Evolutionary conservation across 2,113 vertebrate species (phyloP).

Genomic region (Mellivora capensis): DNA sequence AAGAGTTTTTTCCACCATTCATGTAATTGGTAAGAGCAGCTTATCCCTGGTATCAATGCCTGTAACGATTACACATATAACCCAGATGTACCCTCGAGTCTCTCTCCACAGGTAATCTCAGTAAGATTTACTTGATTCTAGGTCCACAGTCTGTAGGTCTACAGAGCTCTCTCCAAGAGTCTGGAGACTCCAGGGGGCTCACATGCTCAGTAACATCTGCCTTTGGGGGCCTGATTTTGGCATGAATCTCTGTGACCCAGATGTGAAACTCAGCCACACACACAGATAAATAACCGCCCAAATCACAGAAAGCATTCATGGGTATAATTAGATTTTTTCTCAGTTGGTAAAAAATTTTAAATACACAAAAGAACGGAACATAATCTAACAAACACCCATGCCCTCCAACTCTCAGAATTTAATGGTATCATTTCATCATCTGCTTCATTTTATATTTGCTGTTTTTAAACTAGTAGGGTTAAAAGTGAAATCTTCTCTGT

Average conservation of each 20-base stretch:
- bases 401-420: slow-evolving; percentile 28
- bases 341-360: slow-evolving; percentile 59
- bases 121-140: background rate
- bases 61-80: background rate
- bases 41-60: background rate
- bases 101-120: background rate
- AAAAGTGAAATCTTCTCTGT: slow-evolving; percentile 18
- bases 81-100: background rate
- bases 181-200: background rate
- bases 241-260: slow-evolving; percentile 54
- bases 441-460: background rate
- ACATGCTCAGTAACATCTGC: background rate
- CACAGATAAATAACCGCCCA: slow-evolving; percentile 49
- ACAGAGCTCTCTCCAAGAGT: background rate
- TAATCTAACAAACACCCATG: slow-evolving; percentile 33
- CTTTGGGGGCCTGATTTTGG: slow-evolving; percentile 2
- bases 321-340: slow-evolving; percentile 69
- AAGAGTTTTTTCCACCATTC: background rate
- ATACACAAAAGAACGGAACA: slow-evolving; percentile 51
- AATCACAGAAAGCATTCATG: slow-evolving; percentile 58
- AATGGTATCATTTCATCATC: slow-evolving; percentile 1
- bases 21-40: slow-evolving; percentile 11
- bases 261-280: slow-evolving; percentile 49
- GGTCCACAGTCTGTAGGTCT: background rate
- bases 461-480: slow-evolving; percentile 11